Conservation (phyloP, 2,888 invertebrate species). For the Ormia ochracea region DNA sequence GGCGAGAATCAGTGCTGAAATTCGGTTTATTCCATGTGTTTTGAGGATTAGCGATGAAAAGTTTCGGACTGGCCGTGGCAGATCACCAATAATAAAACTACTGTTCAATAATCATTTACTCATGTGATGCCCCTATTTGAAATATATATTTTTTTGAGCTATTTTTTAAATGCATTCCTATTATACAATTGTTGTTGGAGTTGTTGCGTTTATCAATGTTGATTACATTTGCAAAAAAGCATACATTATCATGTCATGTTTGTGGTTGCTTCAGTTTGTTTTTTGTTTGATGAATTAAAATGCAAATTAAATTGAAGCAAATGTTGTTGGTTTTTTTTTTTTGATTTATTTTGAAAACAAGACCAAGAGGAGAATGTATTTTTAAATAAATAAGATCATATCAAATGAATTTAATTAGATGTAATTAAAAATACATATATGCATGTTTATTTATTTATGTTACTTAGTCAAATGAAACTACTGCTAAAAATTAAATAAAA, state of each 20-base stretch:
- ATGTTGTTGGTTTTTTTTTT: not conserved
- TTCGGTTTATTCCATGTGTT: no score
- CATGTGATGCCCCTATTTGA: no score
- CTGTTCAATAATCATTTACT: no score
- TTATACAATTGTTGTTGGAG: not conserved
- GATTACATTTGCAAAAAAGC: slow-evolving; percentile 14
- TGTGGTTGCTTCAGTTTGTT: slow-evolving; percentile 24
- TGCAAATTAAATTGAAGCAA: slow-evolving; percentile 27
- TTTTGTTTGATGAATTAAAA: slow-evolving; percentile 7
- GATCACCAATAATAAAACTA: no score
- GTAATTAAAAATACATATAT: slow-evolving; percentile 39
- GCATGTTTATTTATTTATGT: not conserved
- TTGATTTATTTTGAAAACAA: not conserved
- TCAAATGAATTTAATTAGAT: slow-evolving; percentile 28
- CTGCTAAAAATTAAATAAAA: not conserved
- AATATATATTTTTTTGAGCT: not conserved
- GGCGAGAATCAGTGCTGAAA: no score
- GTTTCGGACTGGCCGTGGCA: no score
- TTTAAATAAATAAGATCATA: slow-evolving; percentile 19
- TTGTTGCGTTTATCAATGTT: slow-evolving; percentile 16
- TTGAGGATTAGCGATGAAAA: no score
- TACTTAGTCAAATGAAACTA: not conserved
- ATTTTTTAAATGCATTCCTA: not conserved
- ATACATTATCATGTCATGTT: slow-evolving; percentile 41
- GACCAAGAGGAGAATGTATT: slow-evolving; percentile 1